Evolutionary conservation across 2,888 invertebrate genomes (phyloP).

Genomic region (Leucoma salicis): DNA sequence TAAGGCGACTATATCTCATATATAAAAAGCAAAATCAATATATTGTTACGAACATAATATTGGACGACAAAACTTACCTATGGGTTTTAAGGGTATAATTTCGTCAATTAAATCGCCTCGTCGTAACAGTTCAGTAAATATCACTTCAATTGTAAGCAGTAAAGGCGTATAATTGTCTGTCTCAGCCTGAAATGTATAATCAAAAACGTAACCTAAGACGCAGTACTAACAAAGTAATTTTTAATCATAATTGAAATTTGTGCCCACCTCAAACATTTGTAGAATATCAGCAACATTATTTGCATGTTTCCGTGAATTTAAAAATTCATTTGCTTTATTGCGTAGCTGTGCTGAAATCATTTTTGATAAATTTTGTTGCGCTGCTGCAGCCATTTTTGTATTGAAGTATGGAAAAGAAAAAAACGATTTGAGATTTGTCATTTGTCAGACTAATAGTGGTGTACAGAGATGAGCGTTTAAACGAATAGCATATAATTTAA

Average conservation of each 20-base stretch:
- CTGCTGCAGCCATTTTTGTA: conserved; percentile 72
- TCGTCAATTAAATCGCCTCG: conserved; percentile 85
- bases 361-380: conserved; percentile 74
- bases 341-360: conserved; percentile 85
- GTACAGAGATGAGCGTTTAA: no score
- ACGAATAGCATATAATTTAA: no score
- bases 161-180: conserved; percentile 79
- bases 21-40: conserved; percentile 52
- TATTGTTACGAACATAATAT: conserved; percentile 30
- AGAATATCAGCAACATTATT: conserved; percentile 86
- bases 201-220: conserved; percentile 56
- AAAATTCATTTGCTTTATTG: conserved; percentile 86
- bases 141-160: conserved; percentile 86
- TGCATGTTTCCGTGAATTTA: conserved; percentile 84
- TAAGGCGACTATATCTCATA: conserved; percentile 3
- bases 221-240: conserved; percentile 31
- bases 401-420: conserved; percentile 64
- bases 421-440: conserved; percentile 26
- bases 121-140: conserved; percentile 86
- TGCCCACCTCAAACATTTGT: conserved; percentile 84
- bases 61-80: conserved; percentile 58
- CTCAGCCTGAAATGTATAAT: conserved; percentile 62
- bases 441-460: conserved; percentile 31
- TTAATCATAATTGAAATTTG: conserved; percentile 10
- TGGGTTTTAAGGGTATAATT: conserved; percentile 81